Evolutionary conservation across 2,888 invertebrate species (phyloP).

Genomic region (Tineola bisselliella): DNA sequence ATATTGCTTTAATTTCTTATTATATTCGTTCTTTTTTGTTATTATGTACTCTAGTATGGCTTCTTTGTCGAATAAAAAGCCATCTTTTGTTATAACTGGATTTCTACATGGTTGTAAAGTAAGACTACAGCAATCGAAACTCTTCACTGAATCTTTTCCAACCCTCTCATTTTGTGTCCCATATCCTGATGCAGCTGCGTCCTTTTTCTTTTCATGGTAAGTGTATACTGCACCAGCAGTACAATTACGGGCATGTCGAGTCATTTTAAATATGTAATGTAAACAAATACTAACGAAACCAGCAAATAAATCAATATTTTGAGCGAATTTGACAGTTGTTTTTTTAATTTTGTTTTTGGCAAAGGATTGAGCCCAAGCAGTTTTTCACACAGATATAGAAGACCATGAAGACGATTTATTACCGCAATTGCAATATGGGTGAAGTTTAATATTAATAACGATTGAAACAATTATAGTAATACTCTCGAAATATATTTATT

Average conservation of each 20-base stretch:
- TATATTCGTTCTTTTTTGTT: slow-evolving; percentile 91
- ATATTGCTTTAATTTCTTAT: slow-evolving; percentile 89
- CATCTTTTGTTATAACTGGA: slow-evolving; percentile 86
- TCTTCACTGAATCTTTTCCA: slow-evolving; percentile 90
- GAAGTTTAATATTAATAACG: too few species aligned
- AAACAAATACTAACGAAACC: too few species aligned
- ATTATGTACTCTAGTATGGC: slow-evolving; percentile 95
- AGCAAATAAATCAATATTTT: too few species aligned
- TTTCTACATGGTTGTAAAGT: slow-evolving; percentile 96
- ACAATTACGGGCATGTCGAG: slow-evolving; percentile 96
- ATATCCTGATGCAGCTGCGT: slow-evolving; percentile 94
- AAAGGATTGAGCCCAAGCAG: too few species aligned
- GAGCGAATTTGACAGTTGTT: too few species aligned
- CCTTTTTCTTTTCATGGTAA: slow-evolving; percentile 97
- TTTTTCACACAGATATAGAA: too few species aligned
- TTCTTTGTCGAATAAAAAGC: slow-evolving; percentile 96
- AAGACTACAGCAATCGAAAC: slow-evolving; percentile 97
- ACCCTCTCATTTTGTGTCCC: slow-evolving; percentile 86
- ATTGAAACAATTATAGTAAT: too few species aligned
- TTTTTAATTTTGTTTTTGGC: too few species aligned
- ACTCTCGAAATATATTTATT: too few species aligned
- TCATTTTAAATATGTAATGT: slow-evolving; percentile 72
- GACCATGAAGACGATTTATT: too few species aligned
- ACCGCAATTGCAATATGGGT: too few species aligned
- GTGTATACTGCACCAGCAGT: slow-evolving; percentile 99